Evolutionary conservation across 1,140 invertebrate genomes (phyloP).

Genomic region (Heliothis virescens): DNA sequence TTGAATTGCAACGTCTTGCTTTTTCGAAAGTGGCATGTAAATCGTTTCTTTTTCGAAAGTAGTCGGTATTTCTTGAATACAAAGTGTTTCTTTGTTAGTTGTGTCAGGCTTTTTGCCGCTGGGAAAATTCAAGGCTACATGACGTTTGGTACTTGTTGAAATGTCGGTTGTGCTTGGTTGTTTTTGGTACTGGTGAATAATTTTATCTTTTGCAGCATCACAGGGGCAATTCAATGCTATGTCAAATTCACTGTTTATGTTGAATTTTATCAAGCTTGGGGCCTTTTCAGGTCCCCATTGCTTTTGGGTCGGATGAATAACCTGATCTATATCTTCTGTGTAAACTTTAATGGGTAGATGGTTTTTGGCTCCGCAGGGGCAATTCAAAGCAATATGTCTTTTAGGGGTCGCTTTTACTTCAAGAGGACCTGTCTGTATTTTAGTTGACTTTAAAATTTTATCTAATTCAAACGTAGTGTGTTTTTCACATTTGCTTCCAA

Average conservation of each 20-base stretch:
- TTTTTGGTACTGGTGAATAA: not conserved
- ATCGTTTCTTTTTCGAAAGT: too few species aligned
- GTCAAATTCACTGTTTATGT: not conserved
- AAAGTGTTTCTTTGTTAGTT: not conserved
- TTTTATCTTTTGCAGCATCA: not conserved
- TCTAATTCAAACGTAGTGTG: not conserved
- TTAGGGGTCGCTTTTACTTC: not conserved
- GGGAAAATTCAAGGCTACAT: not conserved
- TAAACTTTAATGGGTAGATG: not conserved
- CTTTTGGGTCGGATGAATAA: not conserved
- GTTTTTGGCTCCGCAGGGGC: not conserved
- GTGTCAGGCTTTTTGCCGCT: not conserved
- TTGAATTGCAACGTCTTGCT: not conserved
- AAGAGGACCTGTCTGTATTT: not conserved
- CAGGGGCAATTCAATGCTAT: not conserved
- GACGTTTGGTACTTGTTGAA: not conserved
- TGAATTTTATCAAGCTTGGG: not conserved
- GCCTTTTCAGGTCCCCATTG: not conserved
- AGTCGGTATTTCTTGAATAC: not conserved
- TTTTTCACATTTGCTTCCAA: not conserved
- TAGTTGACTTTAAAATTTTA: not conserved
- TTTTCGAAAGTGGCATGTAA: too few species aligned
- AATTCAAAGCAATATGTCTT: not conserved
- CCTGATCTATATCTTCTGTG: not conserved
- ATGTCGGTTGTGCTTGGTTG: not conserved